A percentile compares a stretch with the other conserved stretches of the same genome.
Conservation (phyloP, 2,888 invertebrate species). For the Pachycephus smyrnensis region DNA sequence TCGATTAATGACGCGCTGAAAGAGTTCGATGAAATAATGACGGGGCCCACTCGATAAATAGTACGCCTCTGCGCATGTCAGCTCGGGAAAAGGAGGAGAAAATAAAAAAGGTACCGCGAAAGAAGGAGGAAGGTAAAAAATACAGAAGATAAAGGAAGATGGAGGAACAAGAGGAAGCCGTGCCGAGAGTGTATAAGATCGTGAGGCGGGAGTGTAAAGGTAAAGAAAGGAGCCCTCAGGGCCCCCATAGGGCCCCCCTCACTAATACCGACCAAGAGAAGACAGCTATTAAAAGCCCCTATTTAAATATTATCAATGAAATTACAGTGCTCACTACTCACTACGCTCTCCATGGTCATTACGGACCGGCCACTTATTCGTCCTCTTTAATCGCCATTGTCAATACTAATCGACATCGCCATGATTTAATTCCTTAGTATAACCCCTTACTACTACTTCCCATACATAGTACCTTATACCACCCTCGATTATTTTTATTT, state of each 20-base stretch:
- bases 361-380: constrained; percentile 43
- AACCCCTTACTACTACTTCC: not conserved
- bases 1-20: constrained; percentile 53
- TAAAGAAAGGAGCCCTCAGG: constrained; percentile 21
- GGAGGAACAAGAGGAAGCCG: not conserved
- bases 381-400: constrained; percentile 58
- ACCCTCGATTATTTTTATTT: not conserved
- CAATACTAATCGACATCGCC: constrained; percentile 60
- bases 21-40: constrained; percentile 64
- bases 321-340: constrained; percentile 53
- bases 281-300: constrained; percentile 58
- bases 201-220: not conserved
- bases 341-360: constrained; percentile 44
- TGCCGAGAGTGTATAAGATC: not conserved
- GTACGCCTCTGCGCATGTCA: constrained; percentile 42
- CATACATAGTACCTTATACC: not conserved
- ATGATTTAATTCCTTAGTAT: constrained; percentile 56
- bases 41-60: constrained; percentile 59
- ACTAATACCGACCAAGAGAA: constrained; percentile 39
- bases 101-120: constrained; percentile 15
- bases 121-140: constrained; percentile 14
- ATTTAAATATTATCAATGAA: constrained; percentile 65
- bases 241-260: constrained; percentile 36
- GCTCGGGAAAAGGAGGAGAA: constrained; percentile 32
- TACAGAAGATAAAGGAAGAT: constrained; percentile 17